Base-by-base conservation (phyloP, 2,113 vertebrate species). In the Irena cyanogastra region DNA sequence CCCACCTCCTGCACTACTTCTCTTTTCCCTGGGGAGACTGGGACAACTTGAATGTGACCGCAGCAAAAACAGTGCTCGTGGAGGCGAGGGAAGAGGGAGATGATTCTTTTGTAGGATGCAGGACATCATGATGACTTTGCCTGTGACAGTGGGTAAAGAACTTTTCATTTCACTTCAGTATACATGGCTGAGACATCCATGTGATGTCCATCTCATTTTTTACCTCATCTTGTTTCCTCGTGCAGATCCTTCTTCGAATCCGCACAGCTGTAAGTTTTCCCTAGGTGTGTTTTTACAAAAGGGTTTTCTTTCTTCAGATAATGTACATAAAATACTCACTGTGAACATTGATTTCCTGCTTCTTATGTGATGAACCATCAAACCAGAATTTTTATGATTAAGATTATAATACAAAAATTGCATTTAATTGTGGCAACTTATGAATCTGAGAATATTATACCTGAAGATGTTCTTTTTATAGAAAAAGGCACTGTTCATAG, bases 21-120 rank as follows among this genome's bases (percentile, higher is more conserved):
- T 57, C 0, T 0, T 18, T 47, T 72, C 1, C 0, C 7, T 3
- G 4, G 39, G 50, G 31, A 26, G 35, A 33, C 4, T 18, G 26
- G 9, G 16, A 35, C 0, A 2, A 18, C 31, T 12, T 45, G 27
- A 85, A 31, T 17, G 14, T 23, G 13, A 64, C 42, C 6, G 1
- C 39, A 41, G 39, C 28, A 44, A 72, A 77, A 88, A 3, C 14
- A 76, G 28, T 7, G 24, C 54, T 35, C 54, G 3, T 11, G 17
- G 53, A 60, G 11, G 26, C 22, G 7, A 31, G 27, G 30, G 57
- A 37, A 80, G 11, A 41, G 9, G 3, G 10, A 45, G 16, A 33
- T 28, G 4, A n/a, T 75, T 74, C 45, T 60, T 59, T 30, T 52
- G 19, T 11, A n/a, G 23, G 10, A 53, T 75, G 39, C 9, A 60